Percentiles rank a stretch among this genome's conserved stretches.
Conservation (phyloP, 2,113 vertebrate species). For the Poicephalus gulielmi region DNA sequence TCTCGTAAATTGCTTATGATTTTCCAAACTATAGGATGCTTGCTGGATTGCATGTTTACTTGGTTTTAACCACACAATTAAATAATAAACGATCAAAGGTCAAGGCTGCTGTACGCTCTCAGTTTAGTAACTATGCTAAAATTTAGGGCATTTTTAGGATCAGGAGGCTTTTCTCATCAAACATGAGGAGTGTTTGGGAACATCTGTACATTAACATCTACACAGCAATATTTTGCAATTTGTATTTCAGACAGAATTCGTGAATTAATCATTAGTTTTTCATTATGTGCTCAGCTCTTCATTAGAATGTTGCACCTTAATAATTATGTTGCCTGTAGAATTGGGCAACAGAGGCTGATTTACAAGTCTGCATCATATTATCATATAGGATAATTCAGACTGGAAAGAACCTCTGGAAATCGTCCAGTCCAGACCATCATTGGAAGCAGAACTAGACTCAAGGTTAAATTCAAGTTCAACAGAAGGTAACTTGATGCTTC, state of each 20-base stretch:
- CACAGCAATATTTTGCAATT: neutral
- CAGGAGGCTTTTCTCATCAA: neutral
- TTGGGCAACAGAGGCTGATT: neutral
- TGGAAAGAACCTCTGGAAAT: neutral
- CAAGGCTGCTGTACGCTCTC: neutral
- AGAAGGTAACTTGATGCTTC: neutral
- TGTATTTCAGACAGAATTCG: neutral
- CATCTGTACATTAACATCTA: neutral
- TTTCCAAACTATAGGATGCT: neutral
- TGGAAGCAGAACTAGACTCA: neutral
- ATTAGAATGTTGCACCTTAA: neutral
- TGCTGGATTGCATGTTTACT: neutral
- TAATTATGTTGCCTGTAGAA: neutral
- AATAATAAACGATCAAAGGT: neutral
- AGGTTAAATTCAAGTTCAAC: neutral
- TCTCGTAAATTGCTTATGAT: neutral
- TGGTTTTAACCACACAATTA: neutral
- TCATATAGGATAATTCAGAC: neutral
- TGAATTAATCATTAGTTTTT: constrained; percentile 22
- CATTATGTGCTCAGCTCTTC: neutral
- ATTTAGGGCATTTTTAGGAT: neutral
- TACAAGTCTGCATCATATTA: neutral
- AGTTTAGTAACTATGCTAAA: neutral
- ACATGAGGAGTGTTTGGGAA: neutral
- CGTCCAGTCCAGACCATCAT: neutral